Percentiles rank a stretch among this genome's conserved stretches.
Conservation (phyloP, 2,797 vertebrate genomes). For the Alectoris magna region DNA sequence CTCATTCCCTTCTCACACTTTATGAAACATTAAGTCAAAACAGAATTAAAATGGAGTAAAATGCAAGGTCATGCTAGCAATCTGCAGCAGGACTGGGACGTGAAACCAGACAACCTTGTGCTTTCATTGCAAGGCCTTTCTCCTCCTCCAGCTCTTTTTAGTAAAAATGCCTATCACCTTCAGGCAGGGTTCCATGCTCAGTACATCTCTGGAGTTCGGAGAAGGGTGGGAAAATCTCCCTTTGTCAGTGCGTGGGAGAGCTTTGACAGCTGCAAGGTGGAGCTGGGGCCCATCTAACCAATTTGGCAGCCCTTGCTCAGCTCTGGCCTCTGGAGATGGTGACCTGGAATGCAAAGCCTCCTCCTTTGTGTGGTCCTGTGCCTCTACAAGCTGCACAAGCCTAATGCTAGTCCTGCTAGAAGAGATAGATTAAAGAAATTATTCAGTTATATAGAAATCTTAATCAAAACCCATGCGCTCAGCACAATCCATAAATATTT, state of each 20-base stretch:
- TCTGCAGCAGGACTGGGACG: not conserved
- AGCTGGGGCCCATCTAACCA: conserved; percentile 33
- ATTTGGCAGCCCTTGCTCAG: conserved; percentile 46
- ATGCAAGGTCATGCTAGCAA: not conserved
- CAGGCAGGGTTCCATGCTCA: not conserved
- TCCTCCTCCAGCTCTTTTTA: conserved; percentile 17
- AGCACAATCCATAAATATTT: conserved; percentile 38
- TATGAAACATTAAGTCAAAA: conserved; percentile 18
- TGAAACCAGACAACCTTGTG: conserved; percentile 7
- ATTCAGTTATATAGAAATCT: conserved; percentile 1
- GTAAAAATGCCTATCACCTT: conserved; percentile 14
- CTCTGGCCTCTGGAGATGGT: conserved; percentile 49
- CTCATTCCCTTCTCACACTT: not conserved
- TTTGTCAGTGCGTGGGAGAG: conserved; percentile 31
- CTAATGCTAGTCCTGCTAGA: not conserved
- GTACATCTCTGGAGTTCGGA: conserved; percentile 42
- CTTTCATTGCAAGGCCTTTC: conserved; percentile 27
- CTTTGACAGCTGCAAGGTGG: conserved; percentile 55
- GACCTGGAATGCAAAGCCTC: conserved; percentile 53
- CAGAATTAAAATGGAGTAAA: conserved; percentile 10
- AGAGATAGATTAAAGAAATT: conserved; percentile 6
- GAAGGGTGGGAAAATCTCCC: conserved; percentile 51
- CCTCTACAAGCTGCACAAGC: not conserved
- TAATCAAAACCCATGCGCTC: conserved; percentile 30
- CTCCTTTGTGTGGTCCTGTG: conserved; percentile 61